Conservation (phyloP, 1,140 invertebrate species). For the Muscidifurax raptorellus region DNA sequence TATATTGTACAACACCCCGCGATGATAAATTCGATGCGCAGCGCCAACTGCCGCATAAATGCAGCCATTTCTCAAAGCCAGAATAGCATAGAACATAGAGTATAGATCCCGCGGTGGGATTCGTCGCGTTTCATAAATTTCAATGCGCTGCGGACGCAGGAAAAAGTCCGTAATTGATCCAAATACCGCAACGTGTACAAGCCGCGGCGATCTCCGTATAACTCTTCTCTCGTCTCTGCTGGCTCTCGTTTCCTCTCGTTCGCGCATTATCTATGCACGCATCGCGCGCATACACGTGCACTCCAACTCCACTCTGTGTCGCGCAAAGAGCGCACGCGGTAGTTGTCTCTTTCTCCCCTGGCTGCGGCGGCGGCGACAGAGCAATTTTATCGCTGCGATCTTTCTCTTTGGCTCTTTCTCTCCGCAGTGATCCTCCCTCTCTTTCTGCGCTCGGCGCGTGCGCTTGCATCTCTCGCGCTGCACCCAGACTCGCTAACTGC, state of each 20-base stretch:
- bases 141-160: neutral
- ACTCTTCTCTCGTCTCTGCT: constrained; percentile 1
- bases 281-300: constrained; percentile 18
- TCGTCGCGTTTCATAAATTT: constrained; percentile 11
- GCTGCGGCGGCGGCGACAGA: constrained; percentile 10
- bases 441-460: constrained; percentile 9
- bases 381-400: constrained; percentile 31
- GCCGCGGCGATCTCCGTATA: neutral
- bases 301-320: neutral
- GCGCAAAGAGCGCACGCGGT: neutral
- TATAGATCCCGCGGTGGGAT: no score
- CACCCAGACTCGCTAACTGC: neutral
- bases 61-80: neutral
- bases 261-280: constrained; percentile 2
- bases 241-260: constrained; percentile 1
- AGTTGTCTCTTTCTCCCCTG: neutral
- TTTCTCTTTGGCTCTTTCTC: constrained; percentile 9
- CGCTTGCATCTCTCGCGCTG: neutral
- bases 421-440: neutral
- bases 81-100: no score
- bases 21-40: neutral
- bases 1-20: no score
- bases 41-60: neutral
- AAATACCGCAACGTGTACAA: constrained; percentile 9
- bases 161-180: constrained; percentile 3